Evolutionary conservation across 2,113 vertebrate genomes (phyloP), one percentile per base, ranked within the genome.

Genomic region (Protobothrops flavoviridis): DNA sequence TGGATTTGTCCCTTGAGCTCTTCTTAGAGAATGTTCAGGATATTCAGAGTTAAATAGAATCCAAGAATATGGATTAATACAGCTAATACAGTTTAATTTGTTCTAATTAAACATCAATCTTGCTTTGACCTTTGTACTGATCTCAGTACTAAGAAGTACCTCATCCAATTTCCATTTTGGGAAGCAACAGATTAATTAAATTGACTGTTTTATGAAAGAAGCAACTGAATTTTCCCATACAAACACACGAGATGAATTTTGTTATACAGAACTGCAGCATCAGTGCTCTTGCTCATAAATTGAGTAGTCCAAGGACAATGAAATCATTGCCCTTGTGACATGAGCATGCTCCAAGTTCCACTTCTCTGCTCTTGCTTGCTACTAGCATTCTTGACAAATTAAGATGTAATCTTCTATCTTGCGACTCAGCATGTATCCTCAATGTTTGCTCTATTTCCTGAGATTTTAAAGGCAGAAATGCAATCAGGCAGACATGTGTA

Each of bases 331-430:
- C 69, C 39, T 95, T 12, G 24, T 13, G 87, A 64, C 0, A 0
- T 20, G n/a, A 39, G 26, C 39, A 74, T 50, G 52, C 91, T 95
- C 87, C 48, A 10, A 4, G 21, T 50, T 3, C 5, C 85, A 39
- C 0, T 29, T 59, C 59, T 87, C 92, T 90, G 59, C 43, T n/a
- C 87, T n/a, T n/a, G 26, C 50, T 52, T 43, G 3, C 11, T 48
- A 85, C 94, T 93, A 61, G 61, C 29, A 69, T 94, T 94, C 88
- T 94, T 93, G 57, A 90, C 7, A 26, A 96, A 89, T 45, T 94
- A 93, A 91, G 94, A 53, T 56, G 53, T 86, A 94, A 95, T 91
- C 56, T 4, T 48, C 89, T 88, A 88, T 20, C 43, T 74, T 45
- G 39, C 15, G 15, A 93, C n/a, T 55, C 55, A 53, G n/a, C 45